Evolutionary conservation across 2,113 vertebrate genomes (phyloP).

Genomic region (Apteryx mantelli): DNA sequence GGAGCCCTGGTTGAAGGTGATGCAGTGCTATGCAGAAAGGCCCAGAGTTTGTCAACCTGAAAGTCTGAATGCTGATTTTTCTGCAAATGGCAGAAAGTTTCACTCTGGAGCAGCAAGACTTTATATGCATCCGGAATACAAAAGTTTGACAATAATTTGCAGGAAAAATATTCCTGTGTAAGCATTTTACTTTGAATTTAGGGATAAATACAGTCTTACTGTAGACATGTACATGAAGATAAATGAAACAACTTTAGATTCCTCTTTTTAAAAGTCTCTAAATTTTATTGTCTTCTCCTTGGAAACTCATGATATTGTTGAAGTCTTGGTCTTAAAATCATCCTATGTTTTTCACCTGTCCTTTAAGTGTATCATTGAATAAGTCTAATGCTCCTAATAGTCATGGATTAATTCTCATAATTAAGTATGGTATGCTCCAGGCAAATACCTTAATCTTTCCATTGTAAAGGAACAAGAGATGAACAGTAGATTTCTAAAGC

Average conservation of each 20-base stretch:
- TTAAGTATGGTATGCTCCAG: neutral
- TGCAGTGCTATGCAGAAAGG: neutral
- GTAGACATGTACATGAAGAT: neutral
- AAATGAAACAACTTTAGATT: neutral
- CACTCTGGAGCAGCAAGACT: neutral
- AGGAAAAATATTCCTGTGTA: neutral
- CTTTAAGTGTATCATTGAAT: neutral
- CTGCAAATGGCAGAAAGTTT: neutral
- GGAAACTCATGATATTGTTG: neutral
- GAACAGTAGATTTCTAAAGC: neutral
- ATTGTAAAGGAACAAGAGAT: neutral
- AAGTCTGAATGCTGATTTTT: neutral
- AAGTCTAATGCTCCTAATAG: neutral
- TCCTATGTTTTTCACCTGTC: neutral
- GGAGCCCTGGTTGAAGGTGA: neutral
- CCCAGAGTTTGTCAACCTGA: neutral
- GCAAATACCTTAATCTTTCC: neutral
- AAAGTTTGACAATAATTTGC: neutral
- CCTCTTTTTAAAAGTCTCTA: neutral
- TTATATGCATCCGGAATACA: neutral
- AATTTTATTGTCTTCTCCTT: neutral
- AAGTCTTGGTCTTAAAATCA: neutral
- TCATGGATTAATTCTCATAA: slow-evolving; percentile 7
- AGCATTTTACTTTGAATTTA: neutral
- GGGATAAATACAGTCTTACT: neutral